These are phyloP conservation scores for Parapristionchus giblindavisi DNA, from an alignment of 2,888 invertebrate species.

Conservation along the genomic window DNA sequence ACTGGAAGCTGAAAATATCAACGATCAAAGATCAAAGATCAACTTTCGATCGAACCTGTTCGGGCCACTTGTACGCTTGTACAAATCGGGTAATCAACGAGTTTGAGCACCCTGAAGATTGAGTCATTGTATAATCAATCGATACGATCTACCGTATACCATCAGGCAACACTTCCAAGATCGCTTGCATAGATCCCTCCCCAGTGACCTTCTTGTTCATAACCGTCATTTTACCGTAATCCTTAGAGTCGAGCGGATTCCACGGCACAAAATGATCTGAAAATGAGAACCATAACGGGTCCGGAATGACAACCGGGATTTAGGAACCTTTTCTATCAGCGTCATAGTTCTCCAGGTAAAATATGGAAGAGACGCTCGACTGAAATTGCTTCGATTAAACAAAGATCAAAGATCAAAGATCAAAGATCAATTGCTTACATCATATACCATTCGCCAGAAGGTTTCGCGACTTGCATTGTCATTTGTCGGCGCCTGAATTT, in stretches of 20 bases:
- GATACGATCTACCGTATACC: neutral
- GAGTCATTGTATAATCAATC: neutral
- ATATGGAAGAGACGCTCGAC: too few species aligned
- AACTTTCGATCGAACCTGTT: neutral
- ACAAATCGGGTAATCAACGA: conserved; percentile 31
- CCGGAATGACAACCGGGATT: neutral
- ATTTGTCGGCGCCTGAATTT: too few species aligned
- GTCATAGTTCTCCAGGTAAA: conserved; percentile 29
- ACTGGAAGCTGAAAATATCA: conserved; percentile 3
- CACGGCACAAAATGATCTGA: conserved; percentile 25
- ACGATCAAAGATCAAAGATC: neutral
- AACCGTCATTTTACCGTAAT: conserved; percentile 27
- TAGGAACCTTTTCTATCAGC: conserved; percentile 1
- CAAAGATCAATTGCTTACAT: too few species aligned
- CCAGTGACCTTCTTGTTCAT: conserved; percentile 35
- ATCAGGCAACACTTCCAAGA: conserved; percentile 31
- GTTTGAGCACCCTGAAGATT: conserved; percentile 31
- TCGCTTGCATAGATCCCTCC: conserved; percentile 6
- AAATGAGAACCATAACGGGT: neutral
- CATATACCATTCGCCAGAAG: too few species aligned
- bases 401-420: too few species aligned
- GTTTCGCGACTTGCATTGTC: too few species aligned
- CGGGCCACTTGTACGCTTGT: conserved; percentile 22
- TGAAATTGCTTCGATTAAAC: too few species aligned
- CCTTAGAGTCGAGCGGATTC: conserved; percentile 2